phyloP scores from a whole-genome alignment of 1,140 invertebrate species.

The Nasonia vitripennis region DNA sequence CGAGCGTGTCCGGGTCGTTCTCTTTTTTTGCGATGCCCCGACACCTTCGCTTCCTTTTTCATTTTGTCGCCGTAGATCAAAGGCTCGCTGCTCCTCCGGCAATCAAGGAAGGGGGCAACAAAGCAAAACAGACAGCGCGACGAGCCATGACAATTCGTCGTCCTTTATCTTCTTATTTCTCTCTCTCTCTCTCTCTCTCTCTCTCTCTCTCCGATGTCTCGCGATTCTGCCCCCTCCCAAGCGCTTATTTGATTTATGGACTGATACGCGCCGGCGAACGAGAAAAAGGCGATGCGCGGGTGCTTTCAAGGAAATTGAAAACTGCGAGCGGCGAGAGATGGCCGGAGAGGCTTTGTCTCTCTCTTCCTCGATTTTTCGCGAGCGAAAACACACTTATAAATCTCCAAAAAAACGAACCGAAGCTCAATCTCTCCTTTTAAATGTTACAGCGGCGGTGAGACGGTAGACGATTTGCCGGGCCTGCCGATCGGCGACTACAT shows the following conservation, averaged over 20 bases:
- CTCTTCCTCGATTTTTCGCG: conserved; percentile 15
- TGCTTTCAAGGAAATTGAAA: conserved; percentile 63
- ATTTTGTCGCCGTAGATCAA: conserved; percentile 30
- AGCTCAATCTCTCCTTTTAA: too few relatives aligned
- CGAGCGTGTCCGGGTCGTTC: not conserved
- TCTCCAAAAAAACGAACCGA: too few relatives aligned
- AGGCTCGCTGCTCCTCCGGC: not conserved
- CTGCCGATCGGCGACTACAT: conserved; percentile 64
- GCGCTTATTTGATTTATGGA: conserved; percentile 48
- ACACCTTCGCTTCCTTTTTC: not conserved
- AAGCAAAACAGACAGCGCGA: conserved; percentile 21
- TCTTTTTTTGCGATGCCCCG: not conserved
- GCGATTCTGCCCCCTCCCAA: conserved; percentile 39
- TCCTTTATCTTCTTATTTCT: not conserved
- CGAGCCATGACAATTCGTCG: conserved; percentile 26
- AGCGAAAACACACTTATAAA: too few relatives aligned
- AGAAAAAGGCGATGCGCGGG: conserved; percentile 31
- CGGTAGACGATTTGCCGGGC: conserved; percentile 67
- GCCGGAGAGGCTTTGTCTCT: not conserved
- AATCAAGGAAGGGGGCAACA: conserved; percentile 22
- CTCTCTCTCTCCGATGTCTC: conserved; percentile 38
- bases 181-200: not conserved
- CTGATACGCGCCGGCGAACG: conserved; percentile 17
- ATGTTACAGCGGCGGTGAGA: conserved; percentile 65
- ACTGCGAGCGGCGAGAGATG: conserved; percentile 30